Base-by-base conservation (phyloP, 2,113 vertebrate species). In the Pithys albifrons region DNA sequence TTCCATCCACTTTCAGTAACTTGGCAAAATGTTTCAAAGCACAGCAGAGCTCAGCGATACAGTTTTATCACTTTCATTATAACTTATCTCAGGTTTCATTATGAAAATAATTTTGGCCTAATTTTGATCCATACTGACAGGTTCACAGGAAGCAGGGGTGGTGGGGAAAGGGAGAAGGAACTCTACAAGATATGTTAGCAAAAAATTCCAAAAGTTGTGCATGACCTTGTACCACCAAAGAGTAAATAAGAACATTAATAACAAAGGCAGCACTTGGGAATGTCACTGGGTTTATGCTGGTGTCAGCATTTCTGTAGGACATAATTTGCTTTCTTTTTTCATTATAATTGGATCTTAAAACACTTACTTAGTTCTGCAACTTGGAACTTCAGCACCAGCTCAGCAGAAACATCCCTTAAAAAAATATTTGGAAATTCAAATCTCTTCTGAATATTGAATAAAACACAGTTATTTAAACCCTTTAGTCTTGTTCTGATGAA, bases 41-140 rank as follows among this genome's bases (percentile, higher is more conserved):
- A 18, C 66, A 95, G 51, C 31, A 14, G 64, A 89, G 46, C 72
- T 70, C 69, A 96, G 65, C 59, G 87, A 45, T 66, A 58, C 72
- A 94, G 89, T 95, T 86, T 67, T 78, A 81, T 62, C 28, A 5
- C 43, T 85, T 94, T 66, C 78, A 70, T 95, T 91, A 25, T 70
- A 35, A 84, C 70, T 94, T 74, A 62, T 79, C 51, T 85, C 75
- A 80, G 65, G 58, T 78, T 95, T 94, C 86, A 79, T 52, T 76
- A 89, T n/a, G 46, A 52, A 65, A 33, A 93, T 75, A 58, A 58
- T 91, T 95, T 66, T 76, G 83, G 86, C 86, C 86, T 93, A 69
- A 91, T 97, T 97, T 96, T 85, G 52, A 84, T 93, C 94, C 70
- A 69, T 70, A 58, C 51, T 72, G 88, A 69, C 73, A 62, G 13